phyloP scores from a whole-genome alignment of 2,888 invertebrate species.

The Agriopis leucophaearia region DNA sequence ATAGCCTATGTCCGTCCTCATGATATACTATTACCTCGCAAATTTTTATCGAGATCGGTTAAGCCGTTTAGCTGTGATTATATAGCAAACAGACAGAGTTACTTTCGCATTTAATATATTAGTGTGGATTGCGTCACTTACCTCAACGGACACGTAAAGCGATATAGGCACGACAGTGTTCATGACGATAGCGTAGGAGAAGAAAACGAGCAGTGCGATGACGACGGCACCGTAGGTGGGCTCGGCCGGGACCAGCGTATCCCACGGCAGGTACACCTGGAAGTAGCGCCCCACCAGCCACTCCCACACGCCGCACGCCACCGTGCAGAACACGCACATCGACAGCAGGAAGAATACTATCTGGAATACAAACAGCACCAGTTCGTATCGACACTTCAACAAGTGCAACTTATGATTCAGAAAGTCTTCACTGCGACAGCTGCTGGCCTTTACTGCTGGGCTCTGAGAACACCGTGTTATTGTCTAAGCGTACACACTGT shows the following conservation, averaged over 20 bases:
- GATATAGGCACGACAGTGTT: slow-evolving; percentile 99
- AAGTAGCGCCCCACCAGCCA: slow-evolving; percentile 96
- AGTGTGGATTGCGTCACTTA: slow-evolving; percentile 74
- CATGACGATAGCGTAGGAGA: slow-evolving; percentile 99
- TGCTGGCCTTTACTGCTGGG: no score
- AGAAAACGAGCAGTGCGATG: slow-evolving; percentile 98
- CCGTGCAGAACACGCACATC: slow-evolving; percentile 98
- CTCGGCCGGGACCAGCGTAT: slow-evolving; percentile 94
- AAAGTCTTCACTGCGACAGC: no score
- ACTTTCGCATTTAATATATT: no score
- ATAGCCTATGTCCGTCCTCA: no score
- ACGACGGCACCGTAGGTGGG: slow-evolving; percentile 94
- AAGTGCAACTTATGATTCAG: no score
- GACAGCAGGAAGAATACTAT: slow-evolving; percentile 99
- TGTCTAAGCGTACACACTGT: no score
- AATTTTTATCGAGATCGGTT: no score
- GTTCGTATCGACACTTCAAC: no score
- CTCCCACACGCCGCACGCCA: slow-evolving; percentile 99
- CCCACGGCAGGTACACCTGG: slow-evolving; percentile 97
- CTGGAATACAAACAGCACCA: slow-evolving; percentile 79
- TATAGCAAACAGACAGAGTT: no score
- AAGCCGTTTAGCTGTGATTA: no score
- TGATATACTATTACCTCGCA: no score
- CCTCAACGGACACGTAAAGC: slow-evolving; percentile 98
- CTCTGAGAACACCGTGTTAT: no score